Base-by-base conservation (phyloP, 2,888 invertebrate species). In the Caenorhabditis imperialis region DNA sequence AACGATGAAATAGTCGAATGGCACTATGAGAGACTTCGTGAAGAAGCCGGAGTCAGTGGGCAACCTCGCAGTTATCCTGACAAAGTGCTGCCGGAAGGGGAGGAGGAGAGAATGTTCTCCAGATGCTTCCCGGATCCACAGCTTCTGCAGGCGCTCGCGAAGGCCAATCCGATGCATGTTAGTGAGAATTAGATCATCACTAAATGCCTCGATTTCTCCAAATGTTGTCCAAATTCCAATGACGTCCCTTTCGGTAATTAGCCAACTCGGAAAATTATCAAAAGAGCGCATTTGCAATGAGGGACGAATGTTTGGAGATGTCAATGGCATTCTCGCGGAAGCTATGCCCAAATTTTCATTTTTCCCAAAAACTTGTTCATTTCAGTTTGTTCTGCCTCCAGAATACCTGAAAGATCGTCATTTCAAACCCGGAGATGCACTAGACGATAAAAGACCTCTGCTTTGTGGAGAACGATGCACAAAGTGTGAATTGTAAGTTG, bases 81-180 rank as follows among this genome's bases (percentile, higher is more conserved):
- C n/a, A n/a, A n/a, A n/a, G 30, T 10, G 30, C 30, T 30, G 10
- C 30, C 30, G 30, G 47, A 53, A 18, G 16, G 14, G 14, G 27
- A 8, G 0, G 38, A 37, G 22, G 25, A 35, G 8, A 35, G 16
- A 44, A 0, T 18, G 10, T 18, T 14, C n/a, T 3, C 12, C 22
- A 7, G 38, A 16, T 30, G 8, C n/a, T 25, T 37, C 27, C 48
- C 47, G 2, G 48, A 50, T 50, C 1, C 8, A 5, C 1, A 1
- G 18, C 18, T 42, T 2, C 6, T 42, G 18, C n/a, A 57, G 25
- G 55, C 57, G n/a, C 33, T 65, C 7, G 18, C n/a, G 22, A 55
- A 42, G 55, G 42, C 50, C 14, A 65, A 65, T 35, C 35, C 33
- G 3, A 50, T 55, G 54, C 47, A 65, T 42, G 63, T 65, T 10